A percentile compares a stretch with the other conserved stretches of the same genome.
Evolutionary conservation across 2,113 vertebrate genomes (phyloP).

Genomic region (Daboia siamensis): DNA sequence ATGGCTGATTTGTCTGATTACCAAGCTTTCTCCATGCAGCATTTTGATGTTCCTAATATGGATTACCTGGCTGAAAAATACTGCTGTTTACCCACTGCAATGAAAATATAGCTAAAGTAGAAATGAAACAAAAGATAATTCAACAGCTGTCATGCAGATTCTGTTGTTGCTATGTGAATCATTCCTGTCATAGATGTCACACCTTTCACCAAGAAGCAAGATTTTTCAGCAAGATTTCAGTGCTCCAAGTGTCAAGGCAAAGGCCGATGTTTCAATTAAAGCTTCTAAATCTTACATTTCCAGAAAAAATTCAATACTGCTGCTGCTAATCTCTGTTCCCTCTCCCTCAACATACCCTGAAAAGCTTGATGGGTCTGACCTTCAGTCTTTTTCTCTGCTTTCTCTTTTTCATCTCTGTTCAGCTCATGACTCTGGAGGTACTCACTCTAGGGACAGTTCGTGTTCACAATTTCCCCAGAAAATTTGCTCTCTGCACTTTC

Average conservation of each 20-base stretch:
- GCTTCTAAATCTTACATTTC: constrained; percentile 42
- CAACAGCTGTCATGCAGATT: not conserved
- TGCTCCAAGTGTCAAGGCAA: constrained; percentile 4
- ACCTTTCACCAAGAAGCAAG: not conserved
- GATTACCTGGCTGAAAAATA: not conserved
- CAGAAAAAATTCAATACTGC: constrained; percentile 44
- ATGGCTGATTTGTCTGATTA: not conserved
- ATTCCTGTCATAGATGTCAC: constrained; percentile 16
- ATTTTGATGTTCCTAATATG: not conserved
- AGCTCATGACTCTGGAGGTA: constrained; percentile 21
- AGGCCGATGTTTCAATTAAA: constrained; percentile 42
- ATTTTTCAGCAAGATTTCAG: constrained; percentile 24
- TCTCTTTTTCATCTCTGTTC: constrained; percentile 25
- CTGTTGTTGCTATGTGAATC: constrained; percentile 24
- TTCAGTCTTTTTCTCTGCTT: constrained; percentile 42
- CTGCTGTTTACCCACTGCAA: not conserved
- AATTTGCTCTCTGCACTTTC: not conserved
- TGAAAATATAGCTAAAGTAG: not conserved
- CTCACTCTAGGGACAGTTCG: constrained; percentile 19
- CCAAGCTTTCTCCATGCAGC: not conserved
- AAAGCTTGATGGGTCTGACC: constrained; percentile 40
- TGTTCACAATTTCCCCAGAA: constrained; percentile 17
- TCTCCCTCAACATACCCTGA: constrained; percentile 19
- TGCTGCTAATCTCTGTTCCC: constrained; percentile 24
- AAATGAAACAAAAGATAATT: not conserved